Evolutionary conservation across 2,888 invertebrate genomes (phyloP), one percentile per base, ranked within the genome.

Genomic region (Nowickia ferox): DNA sequence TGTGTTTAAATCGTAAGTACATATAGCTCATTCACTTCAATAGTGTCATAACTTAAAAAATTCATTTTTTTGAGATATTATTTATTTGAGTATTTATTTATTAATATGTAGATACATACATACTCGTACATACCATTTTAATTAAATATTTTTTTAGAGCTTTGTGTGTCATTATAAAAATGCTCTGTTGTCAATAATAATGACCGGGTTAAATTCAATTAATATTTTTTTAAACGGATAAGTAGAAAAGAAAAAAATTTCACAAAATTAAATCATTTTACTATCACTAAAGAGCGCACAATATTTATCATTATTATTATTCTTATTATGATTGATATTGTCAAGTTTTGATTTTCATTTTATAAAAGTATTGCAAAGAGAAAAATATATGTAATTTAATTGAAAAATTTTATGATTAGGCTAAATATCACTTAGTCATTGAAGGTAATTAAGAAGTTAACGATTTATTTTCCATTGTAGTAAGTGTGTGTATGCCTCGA

Each of bases 151-250:
- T 30, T 38, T n/a, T 38, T 17, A 17, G 11, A 2, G 1, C 40
- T 30, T 48, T 75, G 44, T 80, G 30, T 65, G 38, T 46, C 55
- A 80, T 40, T 22, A 66, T 38, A 22, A 30, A 82, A 69, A 38
- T 68, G 61, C 44, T 69, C 51, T 55, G 22, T 48, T 53, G 55
- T 55, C 68, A 59, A 75, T 22, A 19, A 17, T 17, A 1, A 51
- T 81, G 74, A 81, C 59, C 53, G 59, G 48, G 51, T 68, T 81
- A 68, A 72, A 40, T 53, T 42, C 53, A 78, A 61, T 61, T 61
- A 22, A n/a, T n/a, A 19, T 22, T 68, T 46, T 2, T 57, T 1
- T 9, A 6, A 63, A 63, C n/a, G n/a, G 30, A 30, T 30, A 30
- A 3, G 30, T 30, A 30, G 11, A 44, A 19, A 10, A 44, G 8